Percentiles rank a stretch among this genome's conserved stretches.
Evolutionary conservation across 2,113 vertebrate species (phyloP).

Genomic region (Gila orcuttii): DNA sequence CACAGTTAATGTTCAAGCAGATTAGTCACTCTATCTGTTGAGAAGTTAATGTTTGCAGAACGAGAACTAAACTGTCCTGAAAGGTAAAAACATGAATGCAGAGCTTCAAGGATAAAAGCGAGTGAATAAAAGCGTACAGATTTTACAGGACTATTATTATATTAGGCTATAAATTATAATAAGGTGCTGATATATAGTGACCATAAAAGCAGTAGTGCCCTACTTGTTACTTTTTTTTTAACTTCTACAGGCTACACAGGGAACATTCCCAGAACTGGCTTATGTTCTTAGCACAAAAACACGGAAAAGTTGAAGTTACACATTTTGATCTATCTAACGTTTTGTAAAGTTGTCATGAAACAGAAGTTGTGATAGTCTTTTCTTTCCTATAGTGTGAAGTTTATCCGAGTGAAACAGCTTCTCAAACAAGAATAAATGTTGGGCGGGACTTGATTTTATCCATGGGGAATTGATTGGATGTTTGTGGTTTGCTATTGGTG

Average conservation of each 20-base stretch:
- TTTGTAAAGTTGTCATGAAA: too few species aligned
- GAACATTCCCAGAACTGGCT: neutral
- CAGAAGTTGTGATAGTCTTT: too few species aligned
- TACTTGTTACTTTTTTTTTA: neutral
- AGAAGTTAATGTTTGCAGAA: slow-evolving; percentile 38
- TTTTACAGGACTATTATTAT: too few species aligned
- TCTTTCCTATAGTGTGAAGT: too few species aligned
- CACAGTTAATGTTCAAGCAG: slow-evolving; percentile 55
- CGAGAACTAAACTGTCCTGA: neutral
- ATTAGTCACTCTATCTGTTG: slow-evolving; percentile 3
- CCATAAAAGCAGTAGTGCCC: neutral
- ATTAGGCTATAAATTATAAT: too few species aligned
- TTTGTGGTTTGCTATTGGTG: too few species aligned
- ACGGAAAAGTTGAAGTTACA: too few species aligned
- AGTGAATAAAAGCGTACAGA: neutral
- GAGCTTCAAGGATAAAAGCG: neutral
- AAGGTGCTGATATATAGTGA: neutral
- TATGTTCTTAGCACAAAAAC: neutral
- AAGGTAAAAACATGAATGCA: neutral
- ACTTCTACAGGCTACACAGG: neutral
- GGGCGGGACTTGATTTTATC: too few species aligned
- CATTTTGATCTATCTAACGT: too few species aligned
- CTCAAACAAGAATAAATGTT: too few species aligned
- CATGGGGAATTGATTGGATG: too few species aligned
- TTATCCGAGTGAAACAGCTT: too few species aligned